Evolutionary conservation across 2,888 invertebrate species (phyloP).

Genomic region (Sinotaia quadrata): DNA sequence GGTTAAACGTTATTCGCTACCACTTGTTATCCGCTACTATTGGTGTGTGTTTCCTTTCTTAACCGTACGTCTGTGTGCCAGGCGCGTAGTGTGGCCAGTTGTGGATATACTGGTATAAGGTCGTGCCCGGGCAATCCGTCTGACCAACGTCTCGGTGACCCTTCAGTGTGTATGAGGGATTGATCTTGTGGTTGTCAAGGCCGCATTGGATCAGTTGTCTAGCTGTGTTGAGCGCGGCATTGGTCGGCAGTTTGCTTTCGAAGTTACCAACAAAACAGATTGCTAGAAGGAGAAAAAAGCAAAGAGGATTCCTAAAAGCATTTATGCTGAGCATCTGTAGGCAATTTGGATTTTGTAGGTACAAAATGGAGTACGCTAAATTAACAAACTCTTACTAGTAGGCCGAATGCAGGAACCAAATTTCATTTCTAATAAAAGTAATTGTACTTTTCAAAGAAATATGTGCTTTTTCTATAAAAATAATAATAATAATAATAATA

Average conservation of each 20-base stretch:
- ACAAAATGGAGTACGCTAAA: not conserved
- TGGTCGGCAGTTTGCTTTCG: conserved; percentile 46
- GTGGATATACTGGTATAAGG: conserved; percentile 44
- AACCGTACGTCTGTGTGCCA: not conserved
- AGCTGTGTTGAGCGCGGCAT: conserved; percentile 45
- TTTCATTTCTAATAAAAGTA: no score
- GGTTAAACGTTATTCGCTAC: no score
- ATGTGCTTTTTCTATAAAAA: no score
- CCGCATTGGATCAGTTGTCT: conserved; percentile 56
- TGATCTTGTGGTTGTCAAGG: conserved; percentile 43
- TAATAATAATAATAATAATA: no score
- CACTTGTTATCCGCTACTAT: no score
- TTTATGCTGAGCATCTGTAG: no score
- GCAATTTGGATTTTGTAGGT: no score
- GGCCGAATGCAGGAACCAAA: not conserved
- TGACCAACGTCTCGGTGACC: conserved; percentile 53
- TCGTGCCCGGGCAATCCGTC: conserved; percentile 52
- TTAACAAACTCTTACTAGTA: not conserved
- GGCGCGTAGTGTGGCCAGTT: conserved; percentile 44
- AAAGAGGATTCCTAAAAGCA: not conserved
- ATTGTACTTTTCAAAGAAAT: no score
- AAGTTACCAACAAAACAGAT: conserved; percentile 62
- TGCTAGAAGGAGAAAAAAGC: conserved; percentile 34
- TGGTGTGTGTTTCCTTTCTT: not conserved
- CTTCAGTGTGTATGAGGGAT: conserved; percentile 42